phyloP scores from a whole-genome alignment of 2,113 vertebrate species.

The Leiothrix lutea region DNA sequence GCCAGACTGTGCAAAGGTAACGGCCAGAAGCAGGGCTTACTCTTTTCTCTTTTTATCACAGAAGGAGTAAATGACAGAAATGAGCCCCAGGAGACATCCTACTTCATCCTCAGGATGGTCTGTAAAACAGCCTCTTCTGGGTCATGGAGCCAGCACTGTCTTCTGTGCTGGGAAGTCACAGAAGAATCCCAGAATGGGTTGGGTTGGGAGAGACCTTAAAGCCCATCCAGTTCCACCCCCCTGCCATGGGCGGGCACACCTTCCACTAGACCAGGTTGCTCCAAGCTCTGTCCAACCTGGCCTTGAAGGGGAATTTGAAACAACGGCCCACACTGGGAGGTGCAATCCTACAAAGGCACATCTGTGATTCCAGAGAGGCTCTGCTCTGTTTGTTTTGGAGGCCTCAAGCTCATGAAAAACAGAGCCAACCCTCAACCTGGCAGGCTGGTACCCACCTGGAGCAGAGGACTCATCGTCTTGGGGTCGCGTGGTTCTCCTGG shows the following conservation, averaged over 20 bases:
- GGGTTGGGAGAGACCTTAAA: not conserved
- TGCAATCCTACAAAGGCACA: no score
- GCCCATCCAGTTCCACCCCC: not conserved
- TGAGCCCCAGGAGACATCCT: not conserved
- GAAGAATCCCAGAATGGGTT: not conserved
- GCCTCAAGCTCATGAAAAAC: not conserved
- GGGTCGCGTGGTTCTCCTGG: rapidly evolving
- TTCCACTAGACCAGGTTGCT: not conserved
- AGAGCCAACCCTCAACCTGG: not conserved
- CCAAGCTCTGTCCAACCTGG: not conserved
- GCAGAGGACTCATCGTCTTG: not conserved
- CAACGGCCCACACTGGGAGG: not conserved
- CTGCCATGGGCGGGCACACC: not conserved
- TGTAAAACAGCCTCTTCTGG: not conserved
- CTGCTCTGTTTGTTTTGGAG: not conserved
- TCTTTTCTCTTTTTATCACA: not conserved
- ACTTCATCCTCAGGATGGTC: not conserved
- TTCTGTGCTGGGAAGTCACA: not conserved
- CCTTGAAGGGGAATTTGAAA: not conserved
- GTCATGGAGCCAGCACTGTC: not conserved
- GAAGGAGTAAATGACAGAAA: not conserved
- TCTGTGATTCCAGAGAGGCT: not conserved
- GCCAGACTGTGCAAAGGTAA: not conserved
- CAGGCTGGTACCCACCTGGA: not conserved
- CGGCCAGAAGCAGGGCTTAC: not conserved